Evolutionary conservation across 2,797 vertebrate species (phyloP).

Genomic region (Margarornis squamiger): DNA sequence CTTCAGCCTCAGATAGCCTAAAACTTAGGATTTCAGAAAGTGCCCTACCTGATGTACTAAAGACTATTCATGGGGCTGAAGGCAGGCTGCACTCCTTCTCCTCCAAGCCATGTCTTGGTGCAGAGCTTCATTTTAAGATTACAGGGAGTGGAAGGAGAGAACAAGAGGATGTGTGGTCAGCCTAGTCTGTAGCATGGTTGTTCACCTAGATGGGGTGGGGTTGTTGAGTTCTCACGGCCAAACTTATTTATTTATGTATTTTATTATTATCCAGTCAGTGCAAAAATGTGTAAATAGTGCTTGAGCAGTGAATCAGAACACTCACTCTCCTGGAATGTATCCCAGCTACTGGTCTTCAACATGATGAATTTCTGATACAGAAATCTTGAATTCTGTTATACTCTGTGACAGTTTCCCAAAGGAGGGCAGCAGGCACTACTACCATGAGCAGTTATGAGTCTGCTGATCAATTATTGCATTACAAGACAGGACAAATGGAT

Average conservation of each 20-base stretch:
- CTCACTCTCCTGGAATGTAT: not conserved
- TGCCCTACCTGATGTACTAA: not conserved
- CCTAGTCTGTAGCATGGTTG: accelerated
- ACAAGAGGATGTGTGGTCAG: not conserved
- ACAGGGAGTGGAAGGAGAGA: not conserved
- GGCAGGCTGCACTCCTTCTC: not conserved
- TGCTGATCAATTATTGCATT: not conserved
- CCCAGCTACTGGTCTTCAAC: not conserved
- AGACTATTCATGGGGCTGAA: not conserved
- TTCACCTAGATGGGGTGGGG: not conserved
- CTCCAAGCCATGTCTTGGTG: not conserved
- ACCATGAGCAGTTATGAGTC: not conserved
- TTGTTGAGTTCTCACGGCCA: not conserved
- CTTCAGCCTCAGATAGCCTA: not conserved
- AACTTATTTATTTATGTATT: not conserved
- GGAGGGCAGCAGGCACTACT: not conserved
- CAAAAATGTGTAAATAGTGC: not conserved
- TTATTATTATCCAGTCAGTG: not conserved
- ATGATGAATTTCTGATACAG: not conserved
- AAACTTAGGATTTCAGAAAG: not conserved
- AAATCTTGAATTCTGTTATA: not conserved
- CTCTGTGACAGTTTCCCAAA: not conserved
- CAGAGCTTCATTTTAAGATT: not conserved
- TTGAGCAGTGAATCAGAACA: not conserved
- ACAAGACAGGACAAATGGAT: not conserved